These are phyloP conservation scores for Gryllus bimaculatus DNA, from an alignment of 1,140 invertebrate species.

Conservation along the genomic window DNA sequence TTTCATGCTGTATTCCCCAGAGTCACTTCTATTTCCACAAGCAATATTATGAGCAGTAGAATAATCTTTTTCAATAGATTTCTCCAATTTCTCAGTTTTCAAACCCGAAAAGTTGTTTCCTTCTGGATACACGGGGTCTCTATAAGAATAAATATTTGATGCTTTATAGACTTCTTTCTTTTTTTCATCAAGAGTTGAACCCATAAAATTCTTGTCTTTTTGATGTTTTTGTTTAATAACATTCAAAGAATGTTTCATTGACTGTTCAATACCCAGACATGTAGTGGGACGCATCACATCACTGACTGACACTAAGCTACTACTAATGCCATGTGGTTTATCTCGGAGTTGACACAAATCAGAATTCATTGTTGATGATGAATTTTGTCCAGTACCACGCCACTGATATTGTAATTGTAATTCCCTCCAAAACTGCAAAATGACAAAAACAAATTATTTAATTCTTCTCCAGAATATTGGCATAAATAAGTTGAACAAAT, in stretches of 20 bases:
- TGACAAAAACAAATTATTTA: slow-evolving; percentile 21
- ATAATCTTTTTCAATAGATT: not conserved
- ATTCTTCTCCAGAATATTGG: not conserved
- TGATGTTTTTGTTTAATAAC: not conserved
- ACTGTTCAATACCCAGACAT: slow-evolving; percentile 45
- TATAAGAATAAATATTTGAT: not conserved
- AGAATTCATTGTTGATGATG: slow-evolving; percentile 16
- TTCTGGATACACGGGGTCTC: not conserved
- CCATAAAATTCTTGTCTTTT: not conserved
- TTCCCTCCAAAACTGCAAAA: slow-evolving; percentile 53
- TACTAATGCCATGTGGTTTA: slow-evolving; percentile 57
- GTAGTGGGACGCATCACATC: slow-evolving; percentile 47
- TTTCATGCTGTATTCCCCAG: too few species aligned
- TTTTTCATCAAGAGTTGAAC: not conserved
- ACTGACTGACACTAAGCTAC: slow-evolving; percentile 31
- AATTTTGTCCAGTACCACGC: slow-evolving; percentile 17
- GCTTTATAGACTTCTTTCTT: not conserved
- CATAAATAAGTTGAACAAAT: not conserved
- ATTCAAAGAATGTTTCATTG: slow-evolving; percentile 10
- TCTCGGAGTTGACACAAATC: slow-evolving; percentile 40
- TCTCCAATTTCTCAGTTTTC: not conserved
- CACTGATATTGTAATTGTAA: slow-evolving; percentile 26
- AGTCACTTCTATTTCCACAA: too few species aligned
- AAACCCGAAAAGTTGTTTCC: not conserved
- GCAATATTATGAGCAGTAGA: too few species aligned